phyloP scores from a whole-genome alignment of 35 echinoderm and acorn worm genomes.

The Anneissia japonica region DNA sequence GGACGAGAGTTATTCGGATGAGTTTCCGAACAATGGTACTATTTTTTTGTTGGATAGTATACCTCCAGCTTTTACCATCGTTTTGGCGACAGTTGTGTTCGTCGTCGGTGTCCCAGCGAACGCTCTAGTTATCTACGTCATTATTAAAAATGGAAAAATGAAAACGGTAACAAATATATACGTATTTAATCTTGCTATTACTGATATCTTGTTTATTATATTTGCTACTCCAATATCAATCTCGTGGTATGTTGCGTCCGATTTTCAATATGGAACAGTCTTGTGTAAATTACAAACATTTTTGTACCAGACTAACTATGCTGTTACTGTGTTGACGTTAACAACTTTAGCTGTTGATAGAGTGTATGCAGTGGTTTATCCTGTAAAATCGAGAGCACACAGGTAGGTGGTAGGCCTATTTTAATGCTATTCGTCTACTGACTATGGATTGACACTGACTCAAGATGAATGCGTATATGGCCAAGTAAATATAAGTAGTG shows the following conservation, averaged over 20 bases:
- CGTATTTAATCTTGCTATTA: conserved; percentile 59
- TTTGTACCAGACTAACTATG: conserved; percentile 47
- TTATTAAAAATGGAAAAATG: conserved; percentile 20
- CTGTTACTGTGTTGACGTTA: conserved; percentile 56
- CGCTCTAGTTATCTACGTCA: conserved; percentile 58
- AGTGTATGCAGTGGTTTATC: conserved; percentile 68
- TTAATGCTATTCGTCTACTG: too few relatives aligned
- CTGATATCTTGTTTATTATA: conserved; percentile 51
- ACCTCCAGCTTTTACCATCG: conserved; percentile 3
- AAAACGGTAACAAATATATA: conserved; percentile 54
- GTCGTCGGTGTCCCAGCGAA: conserved; percentile 52
- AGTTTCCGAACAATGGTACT: neutral
- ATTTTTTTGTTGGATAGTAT: neutral
- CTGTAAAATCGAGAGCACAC: conserved; percentile 48
- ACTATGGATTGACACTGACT: too few relatives aligned
- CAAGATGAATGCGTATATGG: too few relatives aligned
- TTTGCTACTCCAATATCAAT: conserved; percentile 41
- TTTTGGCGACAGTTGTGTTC: conserved; percentile 47
- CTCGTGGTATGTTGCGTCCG: neutral
- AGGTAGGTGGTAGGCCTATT: too few relatives aligned
- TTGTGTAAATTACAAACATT: conserved; percentile 49
- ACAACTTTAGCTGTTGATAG: conserved; percentile 53
- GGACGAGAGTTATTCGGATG: neutral
- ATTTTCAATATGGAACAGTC: neutral
- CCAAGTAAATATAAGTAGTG: too few relatives aligned